phyloP scores from a whole-genome alignment of 2,797 vertebrate species.

The Anguilla pacifica region DNA sequence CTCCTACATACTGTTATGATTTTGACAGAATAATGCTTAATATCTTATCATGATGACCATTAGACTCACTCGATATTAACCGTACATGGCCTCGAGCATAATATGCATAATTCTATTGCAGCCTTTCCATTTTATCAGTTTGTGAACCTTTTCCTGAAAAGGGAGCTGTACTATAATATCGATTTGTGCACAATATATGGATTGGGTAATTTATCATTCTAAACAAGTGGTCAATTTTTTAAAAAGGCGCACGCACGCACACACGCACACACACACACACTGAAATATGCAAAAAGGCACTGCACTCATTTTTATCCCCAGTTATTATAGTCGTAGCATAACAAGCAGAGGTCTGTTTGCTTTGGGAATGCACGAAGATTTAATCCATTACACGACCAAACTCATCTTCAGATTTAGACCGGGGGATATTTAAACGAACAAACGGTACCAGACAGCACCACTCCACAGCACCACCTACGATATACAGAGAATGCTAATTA shows the following conservation, averaged over 20 bases:
- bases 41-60: neutral
- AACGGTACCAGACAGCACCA: neutral
- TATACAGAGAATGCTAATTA: neutral
- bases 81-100: neutral
- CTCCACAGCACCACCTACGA: neutral
- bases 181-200: no score
- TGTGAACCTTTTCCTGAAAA: neutral
- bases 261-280: neutral
- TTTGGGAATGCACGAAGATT: neutral
- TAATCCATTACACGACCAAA: neutral
- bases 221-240: neutral
- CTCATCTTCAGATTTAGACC: neutral
- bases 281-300: neutral
- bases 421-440: neutral
- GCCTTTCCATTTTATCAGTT: neutral
- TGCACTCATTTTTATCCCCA: neutral
- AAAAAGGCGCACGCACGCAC: neutral
- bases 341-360: neutral
- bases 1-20: neutral
- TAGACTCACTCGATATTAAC: neutral
- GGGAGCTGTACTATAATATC: no score
- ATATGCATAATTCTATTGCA: neutral
- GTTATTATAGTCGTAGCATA: neutral
- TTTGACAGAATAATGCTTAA: neutral
- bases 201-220: neutral